Conservation (phyloP, 2,113 vertebrate species). For the Peucedramus taeniatus region DNA sequence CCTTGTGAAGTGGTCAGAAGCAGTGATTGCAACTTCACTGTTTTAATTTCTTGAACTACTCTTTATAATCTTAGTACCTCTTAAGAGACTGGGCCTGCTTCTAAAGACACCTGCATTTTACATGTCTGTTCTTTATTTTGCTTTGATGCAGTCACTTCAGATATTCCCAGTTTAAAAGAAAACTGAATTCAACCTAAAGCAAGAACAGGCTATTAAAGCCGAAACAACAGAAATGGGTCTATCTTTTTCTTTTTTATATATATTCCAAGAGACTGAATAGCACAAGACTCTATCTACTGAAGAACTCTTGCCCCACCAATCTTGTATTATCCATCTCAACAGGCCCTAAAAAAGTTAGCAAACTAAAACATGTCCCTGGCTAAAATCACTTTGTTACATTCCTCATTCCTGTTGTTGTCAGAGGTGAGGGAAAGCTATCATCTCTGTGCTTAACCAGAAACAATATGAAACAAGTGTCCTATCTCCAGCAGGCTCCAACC, state of each 20-base stretch:
- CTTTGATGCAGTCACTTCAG: not conserved
- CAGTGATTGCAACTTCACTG: not conserved
- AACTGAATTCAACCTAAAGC: not conserved
- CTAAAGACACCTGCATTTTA: not conserved
- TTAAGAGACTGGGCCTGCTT: not conserved
- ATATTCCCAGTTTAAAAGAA: not conserved
- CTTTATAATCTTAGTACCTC: not conserved
- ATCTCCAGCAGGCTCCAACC: not conserved
- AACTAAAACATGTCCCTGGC: not conserved
- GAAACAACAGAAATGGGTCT: not conserved
- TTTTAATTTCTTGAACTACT: not conserved
- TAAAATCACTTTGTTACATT: not conserved
- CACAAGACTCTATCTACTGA: not conserved
- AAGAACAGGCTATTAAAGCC: not conserved
- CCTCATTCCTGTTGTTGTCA: not conserved
- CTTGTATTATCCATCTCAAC: not conserved
- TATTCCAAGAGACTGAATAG: not conserved
- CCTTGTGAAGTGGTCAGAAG: not conserved
- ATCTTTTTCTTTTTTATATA: not conserved
- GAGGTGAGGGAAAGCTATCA: not conserved
- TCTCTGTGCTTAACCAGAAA: not conserved
- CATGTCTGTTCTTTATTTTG: not conserved
- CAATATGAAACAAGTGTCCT: not conserved
- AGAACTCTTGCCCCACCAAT: not conserved
- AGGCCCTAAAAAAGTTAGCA: not conserved